phyloP scores from a whole-genome alignment of 2,797 vertebrate genomes.

The Psittacula derbiana region DNA sequence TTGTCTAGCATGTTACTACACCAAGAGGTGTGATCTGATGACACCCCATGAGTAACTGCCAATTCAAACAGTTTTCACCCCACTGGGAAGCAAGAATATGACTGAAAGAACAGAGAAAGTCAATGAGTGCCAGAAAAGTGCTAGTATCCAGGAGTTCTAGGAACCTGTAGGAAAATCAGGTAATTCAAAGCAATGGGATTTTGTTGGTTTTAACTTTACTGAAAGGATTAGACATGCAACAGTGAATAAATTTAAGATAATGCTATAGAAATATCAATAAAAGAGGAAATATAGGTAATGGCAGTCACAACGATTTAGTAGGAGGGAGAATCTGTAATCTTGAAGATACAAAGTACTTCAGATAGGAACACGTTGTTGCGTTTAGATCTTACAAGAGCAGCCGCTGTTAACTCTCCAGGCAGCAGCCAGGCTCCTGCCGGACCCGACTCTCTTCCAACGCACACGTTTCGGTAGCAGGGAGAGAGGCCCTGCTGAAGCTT shows the following conservation, averaged over 20 bases:
- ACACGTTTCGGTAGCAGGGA: accelerated
- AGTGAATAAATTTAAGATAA: neutral
- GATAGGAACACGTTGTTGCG: neutral
- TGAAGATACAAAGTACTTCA: neutral
- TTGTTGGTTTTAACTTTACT: neutral
- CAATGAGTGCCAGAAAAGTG: neutral
- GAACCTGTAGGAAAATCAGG: neutral
- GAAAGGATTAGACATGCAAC: neutral
- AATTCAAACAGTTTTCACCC: neutral
- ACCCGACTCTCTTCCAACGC: neutral
- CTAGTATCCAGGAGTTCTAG: neutral
- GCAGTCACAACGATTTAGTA: neutral
- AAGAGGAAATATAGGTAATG: neutral
- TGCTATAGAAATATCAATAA: neutral
- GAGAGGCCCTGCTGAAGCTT: no score
- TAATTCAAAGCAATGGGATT: neutral
- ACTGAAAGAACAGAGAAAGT: neutral
- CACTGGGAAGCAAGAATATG: neutral
- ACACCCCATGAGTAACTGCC: neutral
- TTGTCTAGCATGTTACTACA: neutral
- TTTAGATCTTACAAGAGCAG: neutral
- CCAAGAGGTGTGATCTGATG: neutral
- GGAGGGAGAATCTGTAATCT: neutral
- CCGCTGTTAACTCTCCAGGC: neutral
- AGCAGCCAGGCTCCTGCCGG: neutral